These are phyloP conservation scores for Theocolax elegans DNA, from an alignment of 1,140 invertebrate species.

Conservation along the genomic window DNA sequence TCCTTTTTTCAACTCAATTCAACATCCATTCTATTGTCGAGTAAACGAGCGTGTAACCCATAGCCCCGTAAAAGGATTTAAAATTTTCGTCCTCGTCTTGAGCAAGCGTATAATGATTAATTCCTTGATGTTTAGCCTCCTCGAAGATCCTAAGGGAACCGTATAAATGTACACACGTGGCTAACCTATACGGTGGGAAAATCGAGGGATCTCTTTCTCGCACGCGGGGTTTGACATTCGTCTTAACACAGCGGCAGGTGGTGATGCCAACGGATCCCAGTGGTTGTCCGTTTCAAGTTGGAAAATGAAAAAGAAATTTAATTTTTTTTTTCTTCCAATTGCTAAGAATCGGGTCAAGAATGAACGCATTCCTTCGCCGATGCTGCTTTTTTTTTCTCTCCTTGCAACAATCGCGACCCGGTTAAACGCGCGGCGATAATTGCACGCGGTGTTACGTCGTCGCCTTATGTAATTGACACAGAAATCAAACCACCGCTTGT, in stretches of 20 bases:
- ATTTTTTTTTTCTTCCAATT: no score
- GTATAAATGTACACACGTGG: slow-evolving; percentile 3
- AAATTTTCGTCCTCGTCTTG: no score
- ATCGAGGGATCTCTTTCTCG: background rate
- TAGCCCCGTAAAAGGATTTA: no score
- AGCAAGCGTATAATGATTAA: background rate
- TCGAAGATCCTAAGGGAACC: background rate
- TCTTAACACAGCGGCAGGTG: slow-evolving; percentile 11
- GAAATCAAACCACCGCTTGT: no score
- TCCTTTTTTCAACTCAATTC: no score
- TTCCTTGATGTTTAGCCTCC: background rate
- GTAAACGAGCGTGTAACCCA: no score
- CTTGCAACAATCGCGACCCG: background rate
- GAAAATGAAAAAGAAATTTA: no score
- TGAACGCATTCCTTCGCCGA: background rate
- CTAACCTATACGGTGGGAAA: slow-evolving; percentile 10
- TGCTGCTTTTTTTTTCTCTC: no score
- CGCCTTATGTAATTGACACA: no score
- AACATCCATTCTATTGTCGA: no score
- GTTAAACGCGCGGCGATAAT: background rate
- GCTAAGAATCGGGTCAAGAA: slow-evolving; percentile 4
- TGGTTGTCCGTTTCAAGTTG: background rate
- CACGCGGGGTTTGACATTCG: slow-evolving; percentile 3
- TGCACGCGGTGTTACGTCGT: no score
- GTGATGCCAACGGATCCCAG: background rate